A percentile compares a stretch with the other conserved stretches of the same genome.
Conservation (phyloP, 2,113 vertebrate species). For the Esox niger region DNA sequence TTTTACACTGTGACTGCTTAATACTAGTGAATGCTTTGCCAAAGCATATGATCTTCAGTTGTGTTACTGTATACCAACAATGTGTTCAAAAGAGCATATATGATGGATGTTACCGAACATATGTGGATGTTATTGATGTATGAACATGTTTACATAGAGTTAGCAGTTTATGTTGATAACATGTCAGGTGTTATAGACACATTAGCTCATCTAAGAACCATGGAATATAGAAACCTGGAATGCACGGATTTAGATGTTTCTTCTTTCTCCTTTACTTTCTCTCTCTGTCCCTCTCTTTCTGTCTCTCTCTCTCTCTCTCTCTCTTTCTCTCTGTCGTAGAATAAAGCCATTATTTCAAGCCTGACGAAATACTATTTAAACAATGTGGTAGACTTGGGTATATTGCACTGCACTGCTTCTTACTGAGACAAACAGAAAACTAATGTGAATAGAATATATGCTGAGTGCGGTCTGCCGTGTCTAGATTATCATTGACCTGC, state of each 20-base stretch:
- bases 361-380: background rate
- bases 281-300: background rate
- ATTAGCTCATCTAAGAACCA: background rate
- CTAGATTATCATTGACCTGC: background rate
- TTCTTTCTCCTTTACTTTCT: background rate
- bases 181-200: background rate
- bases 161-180: background rate
- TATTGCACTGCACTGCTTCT: background rate
- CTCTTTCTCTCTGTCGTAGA: background rate
- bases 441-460: background rate
- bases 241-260: background rate
- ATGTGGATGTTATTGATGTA: background rate
- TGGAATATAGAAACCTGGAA: background rate
- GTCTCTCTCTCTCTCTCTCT: background rate
- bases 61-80: conserved; percentile 14
- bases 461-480: background rate
- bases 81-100: conserved; percentile 5
- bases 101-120: conserved; percentile 1
- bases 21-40: conserved; percentile 9
- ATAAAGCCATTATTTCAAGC: background rate
- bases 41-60: conserved; percentile 16
- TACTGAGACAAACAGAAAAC: background rate
- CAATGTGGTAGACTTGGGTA: background rate
- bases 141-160: background rate
- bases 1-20: conserved; percentile 8